Base-by-base conservation (phyloP, 2,113 vertebrate genomes). In the Trematocara unimaculatum region DNA sequence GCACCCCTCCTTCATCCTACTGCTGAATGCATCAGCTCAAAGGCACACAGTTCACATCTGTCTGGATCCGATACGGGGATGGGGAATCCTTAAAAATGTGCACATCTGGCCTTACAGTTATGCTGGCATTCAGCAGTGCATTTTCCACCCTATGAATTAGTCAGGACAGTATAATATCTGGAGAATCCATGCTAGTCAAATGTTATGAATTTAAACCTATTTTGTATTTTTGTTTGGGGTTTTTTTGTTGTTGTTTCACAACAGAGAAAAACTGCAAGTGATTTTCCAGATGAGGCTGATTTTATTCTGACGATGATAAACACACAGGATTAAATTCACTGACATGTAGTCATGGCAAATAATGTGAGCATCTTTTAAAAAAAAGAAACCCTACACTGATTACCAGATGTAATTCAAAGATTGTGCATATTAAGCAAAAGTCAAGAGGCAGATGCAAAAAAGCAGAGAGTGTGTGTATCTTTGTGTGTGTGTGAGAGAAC, bases 21-120 rank as follows among this genome's bases (percentile, higher is more conserved):
- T 89, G 92, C 84, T 93, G 79, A 94, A 92, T 81, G 89, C 92
- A 91, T 92, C 90, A 92, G 85, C 86, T 87, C 88, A 58, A 56
- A 92, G 79, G 31, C 90, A 53, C 88, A 84, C 31, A 84, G 84
- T 89, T 92, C 91, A 94, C 88, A 93, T 94, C 91, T 94, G 89
- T 83, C 87, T 83, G 89, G 93, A 88, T 91, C 89, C 79, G 70
- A 91, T 88, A 87, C 85, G 78, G 56, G 87, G 67, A 83, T 47
- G 42, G 79, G 60, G 84, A 86, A 80, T 89, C 82, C 83, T 88
- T 84, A 83, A 83, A 88, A 88, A 92, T 86, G 82, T 58, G 84
- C 82, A 91, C 92, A 93, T 94, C 88, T 93, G 93, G 93, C 56
- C 78, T 87, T 81, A 88, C 18, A 35, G 55, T 87, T 88, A 81